A percentile compares a stretch with the other conserved stretches of the same genome.
These are phyloP conservation scores for Bradypus variegatus DNA, from an alignment of 2,797 vertebrate genomes.

Conservation along the genomic window DNA sequence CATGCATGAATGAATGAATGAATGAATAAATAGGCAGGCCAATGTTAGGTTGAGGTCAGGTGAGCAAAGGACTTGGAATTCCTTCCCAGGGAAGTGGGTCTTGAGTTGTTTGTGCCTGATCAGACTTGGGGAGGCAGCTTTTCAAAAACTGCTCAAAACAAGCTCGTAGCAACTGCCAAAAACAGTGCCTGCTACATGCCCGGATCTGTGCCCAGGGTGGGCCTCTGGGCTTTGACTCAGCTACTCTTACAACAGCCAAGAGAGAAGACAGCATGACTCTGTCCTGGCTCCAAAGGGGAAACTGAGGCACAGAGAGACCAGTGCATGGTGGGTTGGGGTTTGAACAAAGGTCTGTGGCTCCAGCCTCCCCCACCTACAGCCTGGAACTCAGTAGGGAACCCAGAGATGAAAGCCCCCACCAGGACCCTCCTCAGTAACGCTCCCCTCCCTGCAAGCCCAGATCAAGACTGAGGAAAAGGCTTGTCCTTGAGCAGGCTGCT, in stretches of 20 bases:
- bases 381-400: neutral
- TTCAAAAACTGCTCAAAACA: neutral
- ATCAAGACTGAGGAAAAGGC: neutral
- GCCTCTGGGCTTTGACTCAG: neutral
- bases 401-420: accelerated
- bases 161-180: neutral
- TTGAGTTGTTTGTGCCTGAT: neutral
- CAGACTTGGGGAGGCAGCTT: neutral
- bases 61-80: neutral
- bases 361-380: neutral
- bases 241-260: neutral
- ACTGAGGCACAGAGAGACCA: neutral
- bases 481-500: constrained; percentile 1
- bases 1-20: accelerated
- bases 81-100: neutral
- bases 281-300: neutral
- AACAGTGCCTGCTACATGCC: neutral
- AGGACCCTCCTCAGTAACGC: neutral
- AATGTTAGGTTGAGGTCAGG: neutral
- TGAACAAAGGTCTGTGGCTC: neutral
- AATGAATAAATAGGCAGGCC: accelerated
- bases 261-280: neutral
- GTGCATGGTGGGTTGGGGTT: neutral
- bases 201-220: accelerated
- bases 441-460: neutral